phyloP scores from a whole-genome alignment of 2,888 invertebrate species.

The Automeris io region DNA sequence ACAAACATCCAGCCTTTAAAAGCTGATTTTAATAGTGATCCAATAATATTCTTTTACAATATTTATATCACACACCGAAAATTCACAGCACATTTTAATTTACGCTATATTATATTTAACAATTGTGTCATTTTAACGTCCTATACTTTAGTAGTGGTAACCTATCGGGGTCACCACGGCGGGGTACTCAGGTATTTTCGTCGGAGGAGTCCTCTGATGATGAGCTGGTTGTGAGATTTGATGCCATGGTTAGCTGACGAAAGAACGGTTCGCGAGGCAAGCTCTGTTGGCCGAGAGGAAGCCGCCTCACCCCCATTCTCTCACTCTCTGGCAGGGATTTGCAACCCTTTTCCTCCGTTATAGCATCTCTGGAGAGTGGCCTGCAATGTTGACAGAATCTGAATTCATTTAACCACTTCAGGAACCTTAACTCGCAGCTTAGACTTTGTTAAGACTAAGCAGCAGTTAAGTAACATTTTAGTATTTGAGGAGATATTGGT shows the following conservation, averaged over 20 bases:
- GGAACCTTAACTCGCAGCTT: too few species aligned
- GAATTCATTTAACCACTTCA: too few species aligned
- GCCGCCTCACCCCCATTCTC: slow-evolving; percentile 65
- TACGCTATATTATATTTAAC: slow-evolving; percentile 7
- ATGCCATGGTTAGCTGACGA: slow-evolving; percentile 78
- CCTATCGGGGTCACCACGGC: slow-evolving; percentile 69
- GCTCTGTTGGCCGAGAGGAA: slow-evolving; percentile 74
- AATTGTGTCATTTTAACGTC: slow-evolving; percentile 48
- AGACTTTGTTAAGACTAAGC: too few species aligned
- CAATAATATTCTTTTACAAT: not conserved
- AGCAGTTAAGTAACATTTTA: too few species aligned
- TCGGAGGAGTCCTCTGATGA: slow-evolving; percentile 75
- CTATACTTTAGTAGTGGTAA: slow-evolving; percentile 69
- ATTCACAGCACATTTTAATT: slow-evolving; percentile 47
- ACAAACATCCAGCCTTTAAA: not conserved
- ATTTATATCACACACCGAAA: slow-evolving; percentile 29
- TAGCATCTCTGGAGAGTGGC: slow-evolving; percentile 80
- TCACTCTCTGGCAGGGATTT: slow-evolving; percentile 80
- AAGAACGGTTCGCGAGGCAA: slow-evolving; percentile 77
- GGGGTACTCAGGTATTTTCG: slow-evolving; percentile 70
- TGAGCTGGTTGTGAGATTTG: slow-evolving; percentile 79
- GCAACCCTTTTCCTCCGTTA: slow-evolving; percentile 83
- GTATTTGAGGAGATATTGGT: too few species aligned
- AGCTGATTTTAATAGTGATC: slow-evolving; percentile 4
- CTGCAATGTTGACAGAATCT: slow-evolving; percentile 30